phyloP scores from a whole-genome alignment of 2,113 vertebrate genomes.

The Strix uralensis region DNA sequence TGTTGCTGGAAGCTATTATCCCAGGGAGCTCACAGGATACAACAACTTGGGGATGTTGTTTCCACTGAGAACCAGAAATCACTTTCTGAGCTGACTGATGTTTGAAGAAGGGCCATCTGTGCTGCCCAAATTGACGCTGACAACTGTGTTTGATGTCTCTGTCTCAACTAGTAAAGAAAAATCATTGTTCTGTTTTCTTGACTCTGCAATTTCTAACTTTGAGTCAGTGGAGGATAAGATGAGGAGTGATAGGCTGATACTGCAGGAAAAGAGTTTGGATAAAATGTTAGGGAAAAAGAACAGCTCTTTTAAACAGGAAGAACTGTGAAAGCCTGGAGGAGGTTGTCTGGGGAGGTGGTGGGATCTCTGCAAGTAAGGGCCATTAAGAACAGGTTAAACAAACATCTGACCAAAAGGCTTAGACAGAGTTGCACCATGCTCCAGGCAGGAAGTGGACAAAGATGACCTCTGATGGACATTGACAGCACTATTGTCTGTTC shows the following conservation, averaged over 20 bases:
- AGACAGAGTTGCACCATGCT: background rate
- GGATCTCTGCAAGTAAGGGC: background rate
- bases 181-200: background rate
- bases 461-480: background rate
- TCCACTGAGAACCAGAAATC: conserved; percentile 54
- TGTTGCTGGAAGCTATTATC: conserved; percentile 65
- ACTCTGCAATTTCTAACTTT: background rate
- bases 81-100: conserved; percentile 26
- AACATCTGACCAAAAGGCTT: background rate
- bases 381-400: background rate
- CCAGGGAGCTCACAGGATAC: conserved; percentile 35
- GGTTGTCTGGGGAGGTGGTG: background rate
- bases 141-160: conserved; percentile 23
- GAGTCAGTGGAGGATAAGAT: background rate
- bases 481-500: background rate
- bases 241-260: background rate
- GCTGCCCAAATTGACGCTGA: background rate
- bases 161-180: background rate
- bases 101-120: conserved; percentile 27
- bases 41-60: conserved; percentile 9
- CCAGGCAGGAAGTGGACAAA: background rate
- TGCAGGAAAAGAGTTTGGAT: background rate
- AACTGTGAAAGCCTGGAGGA: background rate
- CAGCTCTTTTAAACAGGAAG: background rate
- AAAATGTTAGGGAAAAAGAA: background rate